Evolutionary conservation across 2,888 invertebrate genomes (phyloP).

Genomic region (Epicampocera succincta): DNA sequence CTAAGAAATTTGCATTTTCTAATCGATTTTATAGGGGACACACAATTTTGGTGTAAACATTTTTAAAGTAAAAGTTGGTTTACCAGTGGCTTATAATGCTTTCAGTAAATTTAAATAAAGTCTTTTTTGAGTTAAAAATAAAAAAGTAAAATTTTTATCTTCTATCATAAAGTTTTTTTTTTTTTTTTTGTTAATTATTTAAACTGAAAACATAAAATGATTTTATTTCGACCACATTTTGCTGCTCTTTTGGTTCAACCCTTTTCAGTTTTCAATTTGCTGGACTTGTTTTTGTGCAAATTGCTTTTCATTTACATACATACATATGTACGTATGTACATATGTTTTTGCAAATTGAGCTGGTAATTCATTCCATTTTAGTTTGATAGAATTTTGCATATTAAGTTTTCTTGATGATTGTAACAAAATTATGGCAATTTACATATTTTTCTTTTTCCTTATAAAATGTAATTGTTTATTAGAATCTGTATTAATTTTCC

Average conservation of each 20-base stretch:
- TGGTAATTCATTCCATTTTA: constrained; percentile 27
- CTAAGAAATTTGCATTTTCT: constrained; percentile 4
- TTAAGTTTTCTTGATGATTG: constrained; percentile 31
- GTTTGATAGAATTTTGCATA: constrained; percentile 37
- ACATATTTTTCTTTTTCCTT: constrained; percentile 35
- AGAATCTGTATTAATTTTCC: constrained; percentile 38
- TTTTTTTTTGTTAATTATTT: background rate
- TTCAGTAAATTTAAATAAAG: too few species aligned
- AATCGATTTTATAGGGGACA: background rate
- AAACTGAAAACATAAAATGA: background rate
- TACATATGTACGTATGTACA: too few species aligned
- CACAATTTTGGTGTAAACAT: background rate
- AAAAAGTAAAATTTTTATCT: too few species aligned
- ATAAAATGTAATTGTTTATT: constrained; percentile 28
- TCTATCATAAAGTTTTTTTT: too few species aligned
- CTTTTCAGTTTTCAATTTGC: background rate
- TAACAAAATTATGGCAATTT: constrained; percentile 52
- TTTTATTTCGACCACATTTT: background rate
- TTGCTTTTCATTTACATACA: constrained; percentile 33
- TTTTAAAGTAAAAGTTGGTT: background rate
- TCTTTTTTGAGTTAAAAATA: too few species aligned
- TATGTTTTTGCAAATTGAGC: too few species aligned
- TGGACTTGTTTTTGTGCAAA: background rate
- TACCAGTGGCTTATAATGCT: too few species aligned
- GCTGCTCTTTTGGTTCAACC: background rate